Evolutionary conservation across 1,140 invertebrate species (phyloP).

Genomic region (Tetramorium simillimum): DNA sequence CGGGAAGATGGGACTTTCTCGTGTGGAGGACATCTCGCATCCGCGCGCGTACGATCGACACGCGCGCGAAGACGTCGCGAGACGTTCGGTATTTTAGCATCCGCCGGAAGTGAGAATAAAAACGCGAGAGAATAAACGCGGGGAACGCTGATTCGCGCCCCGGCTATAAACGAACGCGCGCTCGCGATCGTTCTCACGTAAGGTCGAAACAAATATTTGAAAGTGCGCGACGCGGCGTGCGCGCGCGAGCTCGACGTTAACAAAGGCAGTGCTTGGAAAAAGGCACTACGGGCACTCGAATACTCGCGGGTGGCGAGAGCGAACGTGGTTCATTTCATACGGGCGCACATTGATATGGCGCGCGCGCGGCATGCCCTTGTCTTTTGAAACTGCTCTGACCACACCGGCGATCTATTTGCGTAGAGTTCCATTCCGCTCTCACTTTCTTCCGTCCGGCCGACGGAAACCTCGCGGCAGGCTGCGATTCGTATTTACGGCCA

Average conservation of each 20-base stretch:
- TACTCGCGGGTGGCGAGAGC: slow-evolving; percentile 53
- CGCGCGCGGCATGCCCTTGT: slow-evolving; percentile 58
- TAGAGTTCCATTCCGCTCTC: slow-evolving; percentile 1
- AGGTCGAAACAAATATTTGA: slow-evolving; percentile 60
- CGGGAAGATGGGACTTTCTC: slow-evolving; percentile 23
- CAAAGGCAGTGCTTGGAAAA: slow-evolving; percentile 40
- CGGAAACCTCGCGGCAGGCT: slow-evolving; percentile 37
- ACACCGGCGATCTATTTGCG: slow-evolving; percentile 11
- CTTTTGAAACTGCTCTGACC: slow-evolving; percentile 46
- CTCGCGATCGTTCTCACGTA: slow-evolving; percentile 45
- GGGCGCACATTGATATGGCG: slow-evolving; percentile 57
- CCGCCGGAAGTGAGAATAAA: slow-evolving; percentile 62
- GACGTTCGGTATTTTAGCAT: slow-evolving; percentile 27
- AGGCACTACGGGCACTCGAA: background rate
- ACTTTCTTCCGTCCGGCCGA: slow-evolving; percentile 43
- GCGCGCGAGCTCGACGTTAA: slow-evolving; percentile 14
- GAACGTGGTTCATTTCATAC: slow-evolving; percentile 67
- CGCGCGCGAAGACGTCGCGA: slow-evolving; percentile 11
- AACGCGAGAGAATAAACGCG: slow-evolving; percentile 41
- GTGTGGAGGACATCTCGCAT: background rate
- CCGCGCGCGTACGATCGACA: slow-evolving; percentile 37
- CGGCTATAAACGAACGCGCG: background rate
- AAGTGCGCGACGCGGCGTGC: slow-evolving; percentile 48
- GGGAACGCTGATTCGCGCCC: slow-evolving; percentile 5
- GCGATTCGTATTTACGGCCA: slow-evolving; percentile 29